Conservation (phyloP, 2,113 vertebrate genomes). For the Elachura formosa region DNA sequence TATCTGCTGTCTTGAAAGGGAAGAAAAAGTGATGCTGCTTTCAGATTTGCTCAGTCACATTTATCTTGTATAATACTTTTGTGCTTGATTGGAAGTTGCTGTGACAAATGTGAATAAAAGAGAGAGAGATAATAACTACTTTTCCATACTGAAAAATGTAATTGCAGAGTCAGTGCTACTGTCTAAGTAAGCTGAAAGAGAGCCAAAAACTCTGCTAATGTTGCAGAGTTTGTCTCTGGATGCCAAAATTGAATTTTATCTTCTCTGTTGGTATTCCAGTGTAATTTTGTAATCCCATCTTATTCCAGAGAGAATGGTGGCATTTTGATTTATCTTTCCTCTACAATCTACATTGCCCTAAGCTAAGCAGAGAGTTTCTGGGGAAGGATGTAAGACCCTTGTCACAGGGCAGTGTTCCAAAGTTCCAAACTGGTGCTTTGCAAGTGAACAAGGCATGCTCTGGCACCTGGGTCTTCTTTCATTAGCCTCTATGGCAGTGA, state of each 20-base stretch:
- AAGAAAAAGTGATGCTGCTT: not conserved
- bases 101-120: not conserved
- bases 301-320: not conserved
- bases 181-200: not conserved
- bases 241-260: constrained; percentile 17
- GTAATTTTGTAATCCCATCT: not conserved
- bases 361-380: not conserved
- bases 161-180: constrained; percentile 12
- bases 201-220: not conserved
- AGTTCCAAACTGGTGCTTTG: not conserved
- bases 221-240: not conserved
- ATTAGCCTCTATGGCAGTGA: not conserved
- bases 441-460: not conserved
- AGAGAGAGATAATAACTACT: not conserved
- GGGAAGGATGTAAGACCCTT: not conserved
- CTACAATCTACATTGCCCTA: not conserved
- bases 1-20: not conserved
- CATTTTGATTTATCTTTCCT: not conserved
- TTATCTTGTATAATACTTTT: not conserved
- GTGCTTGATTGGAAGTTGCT: not conserved
- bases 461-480: not conserved
- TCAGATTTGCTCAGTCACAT: not conserved
- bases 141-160: not conserved
- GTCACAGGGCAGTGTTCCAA: not conserved
- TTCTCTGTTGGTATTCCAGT: not conserved